Evolutionary conservation across 1,140 invertebrate species (phyloP), one percentile per base, ranked within the genome.

Genomic region (Drosophila gunungcola): DNA sequence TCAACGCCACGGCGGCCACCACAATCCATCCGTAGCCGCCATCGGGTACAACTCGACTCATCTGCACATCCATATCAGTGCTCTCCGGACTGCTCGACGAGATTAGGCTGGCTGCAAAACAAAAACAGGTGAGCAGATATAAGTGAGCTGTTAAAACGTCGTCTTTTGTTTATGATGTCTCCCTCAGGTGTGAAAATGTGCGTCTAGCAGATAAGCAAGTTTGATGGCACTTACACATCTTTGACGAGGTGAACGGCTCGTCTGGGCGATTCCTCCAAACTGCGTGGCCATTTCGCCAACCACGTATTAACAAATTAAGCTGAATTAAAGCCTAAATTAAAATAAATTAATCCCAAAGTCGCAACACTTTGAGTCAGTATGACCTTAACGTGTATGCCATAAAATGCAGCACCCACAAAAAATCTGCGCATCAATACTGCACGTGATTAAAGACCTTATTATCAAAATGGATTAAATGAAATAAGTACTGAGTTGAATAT

Each of bases 21-120:
- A 95, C 93, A 89, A 95, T 93, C 95, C 95, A 96, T 3, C 95
- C 95, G 94, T 94, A 95, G 27, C 95, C 95, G 38, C 95, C 95
- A 92, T 95, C 94, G 7, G 95, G 95, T 11, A 92, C 82, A 9
- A 58, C 49, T 34, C 70, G 72, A n/a, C 9, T 65, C 10, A 51
- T 32, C 27, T 79, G 78, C 11, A 61, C 41, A 29, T 85, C 78
- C 81, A 88, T 81, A n/a, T 52, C 32, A 27, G 39, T 48, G 38
- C 32, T 55, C 43, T 55, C 13, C 43, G 10, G n/a, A 38, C 41
- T 32, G 7, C 16, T 41, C 36, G 25, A 32, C 9, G 42, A 29
- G 29, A 56, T 57, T 72, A 41, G 42, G 38, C 12, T 41, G 43
- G 43, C 68, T 72, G 36, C 29, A 32, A 32, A 32, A 32, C 29